Conservation (phyloP, 2,888 invertebrate species). For the Magallana nippona region DNA sequence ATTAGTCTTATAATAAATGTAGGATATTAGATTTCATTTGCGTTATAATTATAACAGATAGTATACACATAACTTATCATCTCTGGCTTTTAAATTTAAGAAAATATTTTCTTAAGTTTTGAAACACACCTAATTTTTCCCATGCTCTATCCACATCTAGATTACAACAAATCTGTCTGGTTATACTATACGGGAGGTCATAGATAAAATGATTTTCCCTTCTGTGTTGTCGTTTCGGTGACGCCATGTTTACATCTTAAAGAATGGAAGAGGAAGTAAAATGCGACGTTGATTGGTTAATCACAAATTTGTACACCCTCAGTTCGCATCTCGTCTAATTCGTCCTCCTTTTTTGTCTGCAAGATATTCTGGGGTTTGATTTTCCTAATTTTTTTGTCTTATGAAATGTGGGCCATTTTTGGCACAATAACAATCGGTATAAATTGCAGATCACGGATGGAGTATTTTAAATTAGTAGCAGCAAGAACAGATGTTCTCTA, state of each 20-base stretch:
- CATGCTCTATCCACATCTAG: conserved; percentile 70
- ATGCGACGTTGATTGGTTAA: not conserved
- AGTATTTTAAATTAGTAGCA: no score
- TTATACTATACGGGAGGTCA: conserved; percentile 66
- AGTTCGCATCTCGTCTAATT: no score
- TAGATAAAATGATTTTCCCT: conserved; percentile 51
- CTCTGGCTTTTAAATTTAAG: not conserved
- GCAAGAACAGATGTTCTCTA: no score
- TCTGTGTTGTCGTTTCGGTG: conserved; percentile 37
- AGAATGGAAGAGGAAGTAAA: not conserved
- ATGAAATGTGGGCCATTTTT: no score
- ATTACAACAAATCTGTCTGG: conserved; percentile 62
- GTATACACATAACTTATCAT: no score
- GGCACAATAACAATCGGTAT: no score
- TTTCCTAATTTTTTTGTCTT: no score
- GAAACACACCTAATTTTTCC: conserved; percentile 67
- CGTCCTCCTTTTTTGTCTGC: no score
- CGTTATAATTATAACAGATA: not conserved
- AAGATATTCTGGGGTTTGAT: no score
- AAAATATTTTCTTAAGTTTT: not conserved
- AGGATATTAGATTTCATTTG: not conserved
- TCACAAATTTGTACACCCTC: no score
- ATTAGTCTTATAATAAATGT: not conserved
- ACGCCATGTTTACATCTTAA: conserved; percentile 47
- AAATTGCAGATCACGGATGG: no score